Base-by-base conservation (phyloP, 2,888 invertebrate genomes). In the Drosophila villosipedis region DNA sequence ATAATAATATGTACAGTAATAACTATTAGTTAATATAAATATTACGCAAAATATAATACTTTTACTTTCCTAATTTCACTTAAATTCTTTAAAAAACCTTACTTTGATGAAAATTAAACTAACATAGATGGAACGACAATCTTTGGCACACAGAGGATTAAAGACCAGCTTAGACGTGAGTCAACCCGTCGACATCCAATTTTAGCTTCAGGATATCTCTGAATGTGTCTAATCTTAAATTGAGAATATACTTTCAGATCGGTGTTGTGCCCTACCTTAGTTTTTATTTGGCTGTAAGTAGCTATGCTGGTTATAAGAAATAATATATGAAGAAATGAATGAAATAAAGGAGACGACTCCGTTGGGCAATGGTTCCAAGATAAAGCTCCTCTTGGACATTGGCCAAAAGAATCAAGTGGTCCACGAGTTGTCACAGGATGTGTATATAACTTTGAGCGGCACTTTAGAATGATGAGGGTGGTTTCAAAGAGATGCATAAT, bases 401-500 rank as follows among this genome's bases (percentile, higher is more conserved):
- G 90, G 91, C 0, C 85, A 92, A 55, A 91, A 91, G 2, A 90
- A 90, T 31, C 82, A 90, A 0, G 78, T 85, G 53, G 90, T 91
- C 25, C 92, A 92, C 33, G 82, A 86, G 47, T 73, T 92, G 50
- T 91, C 92, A 0, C 84, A 89, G 0, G 87, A 90, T 12, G 84
- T 92, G 2, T 35, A 87, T 30, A 87, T 25, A 69, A 61, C 1
- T 92, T 92, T 49, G 92, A 92, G 52, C 75, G 76, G 31, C 87
- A 91, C 16, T 53, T 92, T 89, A 92, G 47, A 91, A 92, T 25
- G 89, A 88, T 4, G 89, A 91, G 57, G 2, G 5, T 35, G 92
- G 92, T 0, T 69, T 86, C 12, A 91, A 89, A 37, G 93, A 92
- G 57, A 92, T 92, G 84, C 90, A 92, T 5, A 79, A 83, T 0